Percentiles rank a stretch among this genome's conserved stretches.
These are phyloP conservation scores for Pseudopipra pipra DNA, from an alignment of 2,113 vertebrate genomes.

Conservation along the genomic window DNA sequence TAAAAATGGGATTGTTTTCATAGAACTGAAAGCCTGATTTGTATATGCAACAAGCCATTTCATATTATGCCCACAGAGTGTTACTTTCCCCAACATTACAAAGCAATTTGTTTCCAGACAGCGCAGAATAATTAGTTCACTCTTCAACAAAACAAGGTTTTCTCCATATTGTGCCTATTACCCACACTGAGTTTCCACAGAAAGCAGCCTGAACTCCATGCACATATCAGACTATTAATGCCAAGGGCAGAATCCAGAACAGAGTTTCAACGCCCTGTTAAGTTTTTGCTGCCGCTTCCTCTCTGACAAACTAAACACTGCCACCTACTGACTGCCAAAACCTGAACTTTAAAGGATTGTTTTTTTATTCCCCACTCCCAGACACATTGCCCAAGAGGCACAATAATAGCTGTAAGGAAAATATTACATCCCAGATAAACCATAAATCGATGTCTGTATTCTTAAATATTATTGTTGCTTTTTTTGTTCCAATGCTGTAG, in stretches of 20 bases:
- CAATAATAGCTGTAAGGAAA: not conserved
- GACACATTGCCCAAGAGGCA: not conserved
- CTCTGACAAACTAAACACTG: slow-evolving; percentile 42
- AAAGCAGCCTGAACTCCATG: not conserved
- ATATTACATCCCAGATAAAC: not conserved
- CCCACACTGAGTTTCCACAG: not conserved
- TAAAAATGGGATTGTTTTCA: not conserved
- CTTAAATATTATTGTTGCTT: not conserved
- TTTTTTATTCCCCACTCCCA: not conserved
- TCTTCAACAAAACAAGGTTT: not conserved
- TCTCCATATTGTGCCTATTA: not conserved
- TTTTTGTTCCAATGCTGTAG: not conserved
- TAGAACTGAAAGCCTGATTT: not conserved
- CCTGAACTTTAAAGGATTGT: not conserved
- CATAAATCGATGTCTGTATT: not conserved
- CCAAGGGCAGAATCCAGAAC: not conserved
- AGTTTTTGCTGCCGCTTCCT: not conserved
- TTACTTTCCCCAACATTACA: not conserved
- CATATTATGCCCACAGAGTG: not conserved
- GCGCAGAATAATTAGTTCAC: not conserved
- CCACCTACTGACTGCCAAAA: slow-evolving; percentile 43
- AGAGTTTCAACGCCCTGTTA: not conserved
- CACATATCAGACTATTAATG: not conserved
- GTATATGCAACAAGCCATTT: not conserved
- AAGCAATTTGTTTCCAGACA: not conserved